Evolutionary conservation across 2,797 vertebrate species (phyloP), one percentile per base, ranked within the genome.

Genomic region (Danio albolineatus): DNA sequence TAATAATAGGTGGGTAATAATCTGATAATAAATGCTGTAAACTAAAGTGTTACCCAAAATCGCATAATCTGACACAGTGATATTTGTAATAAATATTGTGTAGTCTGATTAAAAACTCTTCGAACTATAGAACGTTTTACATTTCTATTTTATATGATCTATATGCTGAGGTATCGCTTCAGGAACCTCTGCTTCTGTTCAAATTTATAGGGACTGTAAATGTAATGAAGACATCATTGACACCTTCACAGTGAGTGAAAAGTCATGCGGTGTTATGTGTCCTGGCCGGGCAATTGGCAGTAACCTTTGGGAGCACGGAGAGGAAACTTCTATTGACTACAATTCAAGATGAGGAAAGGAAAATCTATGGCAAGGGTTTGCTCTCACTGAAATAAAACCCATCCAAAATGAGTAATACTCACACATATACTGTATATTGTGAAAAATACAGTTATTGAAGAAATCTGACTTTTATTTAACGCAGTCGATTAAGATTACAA

Each of bases 271-370:
- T 61, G 75, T 70, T 78, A 62, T 79, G 80, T 80, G 44, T 70
- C 49, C 80, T 83, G 78, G 84, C 69, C 70, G 17, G 10, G 17
- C 13, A 64, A 60, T 10, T 73, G 36, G 46, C 77, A 82, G 71
- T 67, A 46, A 73, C 53, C 67, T 76, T 70, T 53, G 59, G 72
- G 13, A 41, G 79, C 56, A 49, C 17, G n/a, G 77, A 83, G 49
- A 44, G 66, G 28, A 54, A 59, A 51, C 59, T 21, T 79, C 28
- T 61, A 54, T 41, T 82, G 60, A 73, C 17, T 44, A 36, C 13
- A 61, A 72, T 43, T 61, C 46, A 76, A 56, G 38, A 67, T 46
- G 10, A 72, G 43, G 49, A 84, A 44, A 2, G 2, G 19, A 60
- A 72, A 44, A 28, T 81, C 36, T 43, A 57, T 6, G 21, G 38